Evolutionary conservation across 2,113 vertebrate genomes (phyloP).

Genomic region (Pionites leucogaster): DNA sequence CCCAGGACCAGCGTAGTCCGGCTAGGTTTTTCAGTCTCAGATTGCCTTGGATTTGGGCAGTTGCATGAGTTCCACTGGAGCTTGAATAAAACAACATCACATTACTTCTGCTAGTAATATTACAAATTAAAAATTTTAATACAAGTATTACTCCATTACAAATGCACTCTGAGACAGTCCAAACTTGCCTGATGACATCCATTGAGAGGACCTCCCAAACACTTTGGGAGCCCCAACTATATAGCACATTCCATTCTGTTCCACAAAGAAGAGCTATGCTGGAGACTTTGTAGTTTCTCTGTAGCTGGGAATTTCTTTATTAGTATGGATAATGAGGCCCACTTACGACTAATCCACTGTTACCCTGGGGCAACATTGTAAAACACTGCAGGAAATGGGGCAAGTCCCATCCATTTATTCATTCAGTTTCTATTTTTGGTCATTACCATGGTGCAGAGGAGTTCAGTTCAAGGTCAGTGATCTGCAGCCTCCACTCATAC

Average conservation of each 20-base stretch:
- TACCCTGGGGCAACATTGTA: not conserved
- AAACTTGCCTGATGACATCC: not conserved
- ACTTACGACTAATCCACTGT: not conserved
- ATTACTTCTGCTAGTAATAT: not conserved
- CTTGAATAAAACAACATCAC: not conserved
- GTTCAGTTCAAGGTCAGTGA: not conserved
- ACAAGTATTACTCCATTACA: not conserved
- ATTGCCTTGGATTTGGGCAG: not conserved
- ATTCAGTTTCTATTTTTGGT: not conserved
- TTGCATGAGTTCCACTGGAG: not conserved
- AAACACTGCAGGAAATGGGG: not conserved
- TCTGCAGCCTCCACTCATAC: not conserved
- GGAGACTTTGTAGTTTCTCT: not conserved
- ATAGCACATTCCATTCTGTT: not conserved
- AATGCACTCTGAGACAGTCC: not conserved
- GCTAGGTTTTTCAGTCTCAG: not conserved
- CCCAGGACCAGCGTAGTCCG: not conserved
- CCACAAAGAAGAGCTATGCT: not conserved
- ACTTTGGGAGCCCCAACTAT: not conserved
- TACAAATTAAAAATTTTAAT: too few relatives aligned
- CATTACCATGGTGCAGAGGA: not conserved
- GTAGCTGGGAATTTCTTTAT: not conserved
- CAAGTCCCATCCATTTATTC: not conserved
- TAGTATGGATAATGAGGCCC: not conserved
- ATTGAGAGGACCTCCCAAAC: not conserved